These are phyloP conservation scores for Capitulum mitella DNA, from an alignment of 2,888 invertebrate genomes.

Conservation along the genomic window DNA sequence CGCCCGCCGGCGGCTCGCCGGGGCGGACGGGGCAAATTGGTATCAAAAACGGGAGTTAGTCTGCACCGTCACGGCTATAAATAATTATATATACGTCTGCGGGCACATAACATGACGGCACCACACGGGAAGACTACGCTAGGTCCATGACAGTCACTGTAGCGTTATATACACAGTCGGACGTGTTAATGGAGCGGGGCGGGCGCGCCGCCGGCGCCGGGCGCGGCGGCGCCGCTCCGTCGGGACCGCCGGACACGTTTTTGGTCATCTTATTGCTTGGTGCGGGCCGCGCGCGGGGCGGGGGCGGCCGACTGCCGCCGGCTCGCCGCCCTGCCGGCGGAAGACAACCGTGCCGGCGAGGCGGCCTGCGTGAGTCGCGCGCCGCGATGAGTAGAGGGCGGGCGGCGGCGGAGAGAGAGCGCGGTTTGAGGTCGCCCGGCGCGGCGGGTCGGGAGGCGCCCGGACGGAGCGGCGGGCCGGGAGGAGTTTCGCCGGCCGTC, in stretches of 20 bases:
- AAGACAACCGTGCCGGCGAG: neutral
- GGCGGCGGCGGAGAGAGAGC: too few relatives aligned
- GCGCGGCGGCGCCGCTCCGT: neutral
- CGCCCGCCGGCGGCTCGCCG: neutral
- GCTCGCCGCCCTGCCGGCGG: neutral
- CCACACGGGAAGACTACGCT: slow-evolving; percentile 24
- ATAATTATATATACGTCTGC: slow-evolving; percentile 3
- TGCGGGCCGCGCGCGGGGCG: neutral
- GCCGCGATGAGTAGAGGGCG: too few relatives aligned
- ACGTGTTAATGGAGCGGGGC: neutral
- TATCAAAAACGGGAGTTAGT: slow-evolving; percentile 2
- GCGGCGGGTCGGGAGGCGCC: too few relatives aligned
- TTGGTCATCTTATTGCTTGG: slow-evolving; percentile 12
- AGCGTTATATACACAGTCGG: neutral
- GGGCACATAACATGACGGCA: neutral
- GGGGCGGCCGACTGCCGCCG: neutral
- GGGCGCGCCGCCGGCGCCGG: neutral
- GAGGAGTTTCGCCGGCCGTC: too few relatives aligned
- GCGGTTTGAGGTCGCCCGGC: too few relatives aligned
- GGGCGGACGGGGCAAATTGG: too few relatives aligned
- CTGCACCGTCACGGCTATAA: neutral
- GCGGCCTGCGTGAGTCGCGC: neutral
- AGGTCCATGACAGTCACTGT: neutral
- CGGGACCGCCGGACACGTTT: neutral
- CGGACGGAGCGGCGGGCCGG: too few relatives aligned